Evolutionary conservation across 2,888 invertebrate genomes (phyloP), one percentile per base, ranked within the genome.

Genomic region (Brachypalpus laphriformis): DNA sequence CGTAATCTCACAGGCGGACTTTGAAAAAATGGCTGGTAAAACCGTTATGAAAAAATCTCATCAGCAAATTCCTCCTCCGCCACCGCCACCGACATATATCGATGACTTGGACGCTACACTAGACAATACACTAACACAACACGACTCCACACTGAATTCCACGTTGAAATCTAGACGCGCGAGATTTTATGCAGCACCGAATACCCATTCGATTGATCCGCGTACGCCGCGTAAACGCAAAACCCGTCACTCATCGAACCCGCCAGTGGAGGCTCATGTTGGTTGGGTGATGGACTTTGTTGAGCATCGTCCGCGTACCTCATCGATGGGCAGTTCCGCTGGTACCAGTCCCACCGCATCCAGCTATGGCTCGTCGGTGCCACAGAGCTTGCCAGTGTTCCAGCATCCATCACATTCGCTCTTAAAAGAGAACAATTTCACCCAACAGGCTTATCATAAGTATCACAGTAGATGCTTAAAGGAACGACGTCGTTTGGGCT

Each of bases 241-340:
- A 93, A 97, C 97, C 2, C 94, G 97, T n/a, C 97, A 98, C 92
- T 97, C 96, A 89, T 95, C 94, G 88, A 98, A 99, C 93, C 98
- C 98, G 54, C 98, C 98, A 0, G 95, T 97, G 82, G 98, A 98
- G 91, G 96, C 97, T 89, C 98, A 98, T 90, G 97, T 99, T 42
- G 99, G 99, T 16, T 99, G 99, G 99, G 96, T 99, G 88, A 97
- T 99, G 95, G 99, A 97, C 92, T 94, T 95, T 4, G 95, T 96
- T 90, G 97, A 97, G 89, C 97, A 97, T 91, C 93, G 96, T 9
- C 94, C 95, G 5, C 93, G 97, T 72, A 96, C 96, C 16, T 95
- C 95, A 68, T 96, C 96, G 87, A 94, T 96, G 68, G 95, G 96
- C 94, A 96, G 96, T 57, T 96, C 96, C 54, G 93, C 96, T 82